Percentiles rank a stretch among this genome's conserved stretches.
Evolutionary conservation across 2,888 invertebrate genomes (phyloP).

Genomic region (Oscheius sp.): DNA sequence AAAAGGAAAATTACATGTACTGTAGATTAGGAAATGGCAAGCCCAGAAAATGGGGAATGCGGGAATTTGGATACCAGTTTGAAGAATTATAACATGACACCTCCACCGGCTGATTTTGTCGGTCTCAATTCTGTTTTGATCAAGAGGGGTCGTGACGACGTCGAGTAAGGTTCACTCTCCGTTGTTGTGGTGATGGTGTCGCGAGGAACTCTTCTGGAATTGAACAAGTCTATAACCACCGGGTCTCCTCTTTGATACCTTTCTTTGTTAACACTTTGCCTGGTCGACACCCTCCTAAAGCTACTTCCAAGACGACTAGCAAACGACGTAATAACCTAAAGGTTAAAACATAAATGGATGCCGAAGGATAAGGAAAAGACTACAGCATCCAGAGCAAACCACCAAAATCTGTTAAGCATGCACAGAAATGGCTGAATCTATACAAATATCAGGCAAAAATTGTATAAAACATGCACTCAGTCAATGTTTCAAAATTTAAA

Average conservation of each 20-base stretch:
- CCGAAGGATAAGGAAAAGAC: neutral
- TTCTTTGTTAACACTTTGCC: slow-evolving; percentile 47
- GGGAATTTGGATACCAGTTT: slow-evolving; percentile 6
- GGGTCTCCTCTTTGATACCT: slow-evolving; percentile 37
- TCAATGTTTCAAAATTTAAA: neutral
- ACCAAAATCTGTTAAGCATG: slow-evolving; percentile 11
- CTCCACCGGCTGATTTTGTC: slow-evolving; percentile 46
- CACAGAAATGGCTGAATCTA: neutral
- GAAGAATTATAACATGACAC: slow-evolving; percentile 28
- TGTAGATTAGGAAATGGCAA: neutral
- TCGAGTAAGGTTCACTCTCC: slow-evolving; percentile 45
- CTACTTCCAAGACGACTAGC: slow-evolving; percentile 54
- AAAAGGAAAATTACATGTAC: slow-evolving; percentile 6
- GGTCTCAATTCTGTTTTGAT: slow-evolving; percentile 49
- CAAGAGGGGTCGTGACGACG: slow-evolving; percentile 55
- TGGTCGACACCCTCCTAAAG: slow-evolving; percentile 49
- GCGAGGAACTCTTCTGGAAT: slow-evolving; percentile 5
- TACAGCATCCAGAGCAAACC: slow-evolving; percentile 17
- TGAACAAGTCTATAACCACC: neutral
- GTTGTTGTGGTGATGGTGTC: slow-evolving; percentile 12
- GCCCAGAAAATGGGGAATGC: slow-evolving; percentile 9
- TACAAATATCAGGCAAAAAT: neutral
- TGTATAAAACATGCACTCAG: neutral
- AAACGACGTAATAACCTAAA: slow-evolving; percentile 61
- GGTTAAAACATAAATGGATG: neutral